Base-by-base conservation (phyloP, 2,113 vertebrate genomes). In the Vimba vimba region DNA sequence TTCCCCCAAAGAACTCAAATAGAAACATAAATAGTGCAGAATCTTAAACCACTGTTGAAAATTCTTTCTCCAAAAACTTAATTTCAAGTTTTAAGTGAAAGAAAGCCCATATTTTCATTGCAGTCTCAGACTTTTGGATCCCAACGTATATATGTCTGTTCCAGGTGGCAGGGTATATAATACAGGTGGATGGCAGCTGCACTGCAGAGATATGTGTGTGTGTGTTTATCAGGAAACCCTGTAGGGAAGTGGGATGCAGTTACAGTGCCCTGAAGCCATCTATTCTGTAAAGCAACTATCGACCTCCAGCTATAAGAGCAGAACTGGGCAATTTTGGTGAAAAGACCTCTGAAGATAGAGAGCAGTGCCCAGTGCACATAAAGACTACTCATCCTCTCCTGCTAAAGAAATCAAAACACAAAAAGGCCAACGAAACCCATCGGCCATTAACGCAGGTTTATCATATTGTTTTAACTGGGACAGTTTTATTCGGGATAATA, bases 291-390 rank as follows among this genome's bases (percentile, higher is more conserved):
- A 82, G 68, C 68, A 60, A 33, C 79, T 75, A 82, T 79, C 55
- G 47, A 86, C 57, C 85, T 81, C 78, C 43, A 64, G 79, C 60
- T 86, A 57, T 19, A 57, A 59, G 39, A 75, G 68, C n/a, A 82
- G 33, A 86, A 80, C 79, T 60, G 77, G 71, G 39, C 52, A 73
- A 81, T 73, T 86, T 86, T 60, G 25, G 85, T n/a, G 66, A 73
- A 71, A 62, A 81, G 66, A 62, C 39, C 69, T 81, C 59, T 62
- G 79, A 64, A 79, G 68, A 74, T 55, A 79, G 47, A 73, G 55
- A 69, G 21, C 52, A 60, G 13, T 21, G 47, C n/a, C 64, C n/a
- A 62, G 50, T 45, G 36, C 64, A 45, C 64, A 86, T 69, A 69
- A 82, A 82, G 15, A 82, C 25, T 82, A 69, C 27, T 50, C 64